Evolutionary conservation across 2,888 invertebrate genomes (phyloP), one percentile per base, ranked within the genome.

Genomic region (Caenorhabditis macrosperma): DNA sequence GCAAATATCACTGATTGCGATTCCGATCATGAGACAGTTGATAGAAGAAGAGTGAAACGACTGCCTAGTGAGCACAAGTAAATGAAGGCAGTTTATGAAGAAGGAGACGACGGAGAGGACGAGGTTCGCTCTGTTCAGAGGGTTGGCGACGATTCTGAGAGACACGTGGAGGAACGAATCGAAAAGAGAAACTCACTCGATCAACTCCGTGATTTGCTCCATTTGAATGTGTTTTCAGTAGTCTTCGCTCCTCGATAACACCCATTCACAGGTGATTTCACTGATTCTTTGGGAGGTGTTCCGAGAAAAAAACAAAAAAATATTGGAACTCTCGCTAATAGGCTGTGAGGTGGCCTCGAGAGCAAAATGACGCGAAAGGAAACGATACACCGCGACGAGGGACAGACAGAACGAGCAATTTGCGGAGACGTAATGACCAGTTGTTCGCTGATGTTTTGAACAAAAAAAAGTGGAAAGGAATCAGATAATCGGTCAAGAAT

Each of bases 1-100:
- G 26, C 2, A 48, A 26, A 57, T 57, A 24, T 68, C 68, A 48
- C 48, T 48, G 26, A 59, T 20, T 5, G 50, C 50, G 17, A 50
- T 50, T 50, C 50, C 50, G 5, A 50, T 26, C 24, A 50, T 22
- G 3, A 50, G 10, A 12, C 22, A 24, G 50, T 50, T 50, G 7
- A 24, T 50, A 12, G 50, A 50, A 12, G 50, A 10, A 10, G 50
- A 50, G 26, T 15, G 10, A 12, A 50, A 15, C 17, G 50, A 50
- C 7, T 24, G 22, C 5, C 50, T 5, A 15, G 50, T 50, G 26
- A 50, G 50, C 4, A 50, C 15, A 9, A 24, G 1, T 12, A 50
- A 2, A 26, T 50, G 50, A 17, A 50, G 12, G 17, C 9, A 26
- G 50, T 50, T 50, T 6, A 50, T 24, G 50, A 50, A 24, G 22